Conservation (phyloP, 2,888 invertebrate species). For the Cremastinae sp. region DNA sequence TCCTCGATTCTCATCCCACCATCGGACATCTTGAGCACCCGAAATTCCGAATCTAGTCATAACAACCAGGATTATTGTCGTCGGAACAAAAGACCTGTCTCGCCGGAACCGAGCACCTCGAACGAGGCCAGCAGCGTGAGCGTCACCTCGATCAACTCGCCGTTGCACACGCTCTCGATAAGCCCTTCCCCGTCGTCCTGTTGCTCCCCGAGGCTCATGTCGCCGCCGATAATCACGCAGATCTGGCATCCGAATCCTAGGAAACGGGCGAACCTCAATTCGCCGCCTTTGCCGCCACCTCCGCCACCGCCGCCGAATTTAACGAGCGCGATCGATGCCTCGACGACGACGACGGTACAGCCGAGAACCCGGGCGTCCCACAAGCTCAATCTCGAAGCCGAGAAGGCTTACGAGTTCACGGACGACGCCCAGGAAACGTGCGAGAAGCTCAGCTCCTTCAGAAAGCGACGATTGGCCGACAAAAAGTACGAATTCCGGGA, state of each 20-base stretch:
- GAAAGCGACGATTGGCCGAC: conserved; percentile 92
- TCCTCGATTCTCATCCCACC: conserved; percentile 75
- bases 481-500: conserved; percentile 96
- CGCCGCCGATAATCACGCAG: conserved; percentile 72
- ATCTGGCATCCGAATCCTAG: conserved; percentile 73
- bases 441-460: conserved; percentile 92
- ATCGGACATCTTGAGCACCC: conserved; percentile 76
- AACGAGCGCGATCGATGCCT: conserved; percentile 18
- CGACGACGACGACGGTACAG: conserved; percentile 57
- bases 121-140: conserved; percentile 68
- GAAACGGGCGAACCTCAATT: conserved; percentile 73
- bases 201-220: conserved; percentile 77
- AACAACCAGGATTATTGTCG: conserved; percentile 61
- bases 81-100: conserved; percentile 66
- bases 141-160: conserved; percentile 74
- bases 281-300: conserved; percentile 74
- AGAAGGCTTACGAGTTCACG: conserved; percentile 91
- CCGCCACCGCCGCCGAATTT: conserved; percentile 55
- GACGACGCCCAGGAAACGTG: conserved; percentile 91
- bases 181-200: conserved; percentile 73
- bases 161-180: conserved; percentile 75
- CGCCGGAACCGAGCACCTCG: conserved; percentile 76
- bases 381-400: conserved; percentile 81
- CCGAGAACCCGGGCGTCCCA: conserved; percentile 74
- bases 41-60: conserved; percentile 79